phyloP scores from a whole-genome alignment of 23 tunicate species.

The Styela plicata region DNA sequence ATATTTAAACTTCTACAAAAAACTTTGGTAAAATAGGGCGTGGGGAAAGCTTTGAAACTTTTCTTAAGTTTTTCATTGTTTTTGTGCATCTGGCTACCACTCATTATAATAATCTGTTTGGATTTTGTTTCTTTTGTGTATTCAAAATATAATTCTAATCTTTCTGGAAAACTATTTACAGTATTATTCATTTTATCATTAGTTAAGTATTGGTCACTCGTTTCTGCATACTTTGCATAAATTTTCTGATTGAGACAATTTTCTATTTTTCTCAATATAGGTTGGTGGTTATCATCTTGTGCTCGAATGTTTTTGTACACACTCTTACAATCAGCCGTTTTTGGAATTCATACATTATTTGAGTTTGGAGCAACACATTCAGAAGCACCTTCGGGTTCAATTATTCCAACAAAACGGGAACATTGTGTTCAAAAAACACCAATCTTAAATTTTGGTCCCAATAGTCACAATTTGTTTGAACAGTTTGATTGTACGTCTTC shows the following conservation, averaged over 20 bases:
- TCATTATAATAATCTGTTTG: background rate
- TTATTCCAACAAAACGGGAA: constrained; percentile 1
- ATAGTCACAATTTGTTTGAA: background rate
- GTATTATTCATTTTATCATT: background rate
- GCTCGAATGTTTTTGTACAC: constrained; percentile 14
- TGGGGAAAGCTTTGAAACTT: no score
- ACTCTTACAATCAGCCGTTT: background rate
- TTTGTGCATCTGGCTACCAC: no score
- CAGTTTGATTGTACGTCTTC: background rate
- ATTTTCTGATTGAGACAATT: no score
- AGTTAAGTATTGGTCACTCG: background rate
- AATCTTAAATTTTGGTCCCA: constrained; percentile 9
- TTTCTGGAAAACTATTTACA: background rate
- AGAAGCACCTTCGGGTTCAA: background rate
- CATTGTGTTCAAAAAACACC: constrained; percentile 7
- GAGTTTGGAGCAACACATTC: constrained; percentile 7
- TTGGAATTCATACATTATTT: background rate
- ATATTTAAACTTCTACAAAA: no score
- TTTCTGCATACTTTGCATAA: no score
- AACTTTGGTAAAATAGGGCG: no score
- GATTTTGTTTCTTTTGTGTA: background rate
- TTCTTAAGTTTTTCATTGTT: no score
- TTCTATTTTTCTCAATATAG: no score
- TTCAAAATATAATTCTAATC: background rate
- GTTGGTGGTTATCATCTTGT: constrained; percentile 44